Conservation (phyloP, 1,140 invertebrate genomes). For the Monochamus saltuarius region DNA sequence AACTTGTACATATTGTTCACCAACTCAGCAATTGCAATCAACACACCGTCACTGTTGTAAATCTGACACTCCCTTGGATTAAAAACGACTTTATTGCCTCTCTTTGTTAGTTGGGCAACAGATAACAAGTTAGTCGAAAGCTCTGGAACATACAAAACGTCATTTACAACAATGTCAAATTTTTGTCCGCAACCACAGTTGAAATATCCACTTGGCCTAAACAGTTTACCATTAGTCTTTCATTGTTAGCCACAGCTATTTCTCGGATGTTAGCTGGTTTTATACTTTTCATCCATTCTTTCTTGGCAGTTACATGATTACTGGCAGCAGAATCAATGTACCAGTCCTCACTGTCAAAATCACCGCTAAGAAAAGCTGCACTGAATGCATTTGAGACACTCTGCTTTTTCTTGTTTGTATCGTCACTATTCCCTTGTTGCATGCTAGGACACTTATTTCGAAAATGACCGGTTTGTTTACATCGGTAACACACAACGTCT, state of each 20-base stretch:
- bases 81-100: slow-evolving; percentile 13
- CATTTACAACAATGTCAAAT: not conserved
- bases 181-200: not conserved
- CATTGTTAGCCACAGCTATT: slow-evolving; percentile 21
- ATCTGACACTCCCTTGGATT: not conserved
- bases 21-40: slow-evolving; percentile 29
- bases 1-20: slow-evolving; percentile 41
- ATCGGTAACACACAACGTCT: slow-evolving; percentile 16
- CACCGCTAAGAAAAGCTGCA: slow-evolving; percentile 25
- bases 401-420: not conserved
- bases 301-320: slow-evolving; percentile 33
- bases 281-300: slow-evolving; percentile 26
- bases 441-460: slow-evolving; percentile 9
- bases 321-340: slow-evolving; percentile 41
- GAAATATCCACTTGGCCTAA: slow-evolving; percentile 4
- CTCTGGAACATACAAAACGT: slow-evolving; percentile 1
- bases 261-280: not conserved
- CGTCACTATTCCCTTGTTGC: not conserved
- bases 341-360: slow-evolving; percentile 33
- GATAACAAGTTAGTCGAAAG: slow-evolving; percentile 14
- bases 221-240: slow-evolving; percentile 3
- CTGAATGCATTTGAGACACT: slow-evolving; percentile 12
- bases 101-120: slow-evolving; percentile 12
- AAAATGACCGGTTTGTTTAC: slow-evolving; percentile 22
- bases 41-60: not conserved